Evolutionary conservation across 2,888 invertebrate species (phyloP).

Genomic region (Acrobasis repandana): DNA sequence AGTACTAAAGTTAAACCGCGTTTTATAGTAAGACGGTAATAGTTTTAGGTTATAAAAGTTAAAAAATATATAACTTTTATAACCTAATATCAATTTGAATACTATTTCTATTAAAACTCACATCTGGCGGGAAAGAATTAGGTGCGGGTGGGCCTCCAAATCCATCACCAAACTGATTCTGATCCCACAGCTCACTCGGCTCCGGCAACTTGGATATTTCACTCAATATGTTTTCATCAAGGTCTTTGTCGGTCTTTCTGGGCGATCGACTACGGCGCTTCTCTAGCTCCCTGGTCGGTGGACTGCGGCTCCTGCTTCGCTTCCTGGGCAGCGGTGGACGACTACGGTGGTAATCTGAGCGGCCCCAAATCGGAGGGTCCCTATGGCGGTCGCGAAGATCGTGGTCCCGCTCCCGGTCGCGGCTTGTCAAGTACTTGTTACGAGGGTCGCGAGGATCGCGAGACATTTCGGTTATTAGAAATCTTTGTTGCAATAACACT

Average conservation of each 20-base stretch:
- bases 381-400: conserved; percentile 33
- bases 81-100: not conserved
- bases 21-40: no score
- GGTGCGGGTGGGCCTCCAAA: conserved; percentile 44
- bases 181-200: conserved; percentile 74
- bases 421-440: conserved; percentile 47
- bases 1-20: no score
- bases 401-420: conserved; percentile 49
- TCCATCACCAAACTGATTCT: conserved; percentile 54
- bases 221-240: conserved; percentile 71
- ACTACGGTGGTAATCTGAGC: conserved; percentile 30
- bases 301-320: conserved; percentile 59
- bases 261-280: conserved; percentile 65
- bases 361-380: conserved; percentile 38
- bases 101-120: conserved; percentile 29
- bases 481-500: no score
- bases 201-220: conserved; percentile 73
- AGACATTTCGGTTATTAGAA: conserved; percentile 14
- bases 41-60: conserved; percentile 6
- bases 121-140: conserved; percentile 48
- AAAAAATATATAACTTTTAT: not conserved
- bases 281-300: conserved; percentile 41
- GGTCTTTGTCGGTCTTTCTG: conserved; percentile 62
- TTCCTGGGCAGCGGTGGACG: conserved; percentile 31
- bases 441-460: conserved; percentile 45